Conservation (phyloP, 2,888 invertebrate species). For the Scaptomyza polygonia region DNA sequence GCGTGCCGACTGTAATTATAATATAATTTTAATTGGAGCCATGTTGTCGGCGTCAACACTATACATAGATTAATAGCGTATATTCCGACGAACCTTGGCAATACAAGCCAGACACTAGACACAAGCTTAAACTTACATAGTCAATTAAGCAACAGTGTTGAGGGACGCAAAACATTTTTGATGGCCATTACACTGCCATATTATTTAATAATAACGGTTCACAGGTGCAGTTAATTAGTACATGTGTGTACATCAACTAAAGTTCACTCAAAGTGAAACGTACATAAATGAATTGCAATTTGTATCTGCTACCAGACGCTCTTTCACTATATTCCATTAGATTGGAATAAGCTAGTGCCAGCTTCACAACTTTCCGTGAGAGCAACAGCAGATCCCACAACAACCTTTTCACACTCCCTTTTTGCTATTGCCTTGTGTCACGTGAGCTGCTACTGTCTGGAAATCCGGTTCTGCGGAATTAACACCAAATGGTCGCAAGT, state of each 20-base stretch:
- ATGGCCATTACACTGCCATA: constrained; percentile 31
- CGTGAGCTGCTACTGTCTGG: constrained; percentile 41
- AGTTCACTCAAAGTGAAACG: constrained; percentile 25
- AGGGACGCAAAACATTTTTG: constrained; percentile 32
- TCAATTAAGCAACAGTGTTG: constrained; percentile 19
- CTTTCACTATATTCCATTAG: constrained; percentile 59
- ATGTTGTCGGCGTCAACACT: constrained; percentile 43
- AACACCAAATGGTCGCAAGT: constrained; percentile 69
- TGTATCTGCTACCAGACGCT: constrained; percentile 52
- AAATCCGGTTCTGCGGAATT: constrained; percentile 73
- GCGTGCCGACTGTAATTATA: constrained; percentile 62
- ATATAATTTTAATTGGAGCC: constrained; percentile 75
- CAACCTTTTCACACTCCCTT: not conserved
- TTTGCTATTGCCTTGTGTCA: constrained; percentile 18
- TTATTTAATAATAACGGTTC: constrained; percentile 64
- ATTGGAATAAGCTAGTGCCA: constrained; percentile 52
- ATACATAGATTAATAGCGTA: constrained; percentile 70
- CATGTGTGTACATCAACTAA: constrained; percentile 6
- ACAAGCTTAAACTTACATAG: constrained; percentile 17
- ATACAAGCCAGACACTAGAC: constrained; percentile 16
- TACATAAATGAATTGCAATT: constrained; percentile 69
- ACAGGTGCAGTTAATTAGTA: constrained; percentile 53
- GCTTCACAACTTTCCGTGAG: constrained; percentile 50
- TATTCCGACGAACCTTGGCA: constrained; percentile 38
- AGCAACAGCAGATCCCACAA: constrained; percentile 24